These are phyloP conservation scores for Python bivittatus DNA, from an alignment of 2,113 vertebrate species.

Conservation along the genomic window DNA sequence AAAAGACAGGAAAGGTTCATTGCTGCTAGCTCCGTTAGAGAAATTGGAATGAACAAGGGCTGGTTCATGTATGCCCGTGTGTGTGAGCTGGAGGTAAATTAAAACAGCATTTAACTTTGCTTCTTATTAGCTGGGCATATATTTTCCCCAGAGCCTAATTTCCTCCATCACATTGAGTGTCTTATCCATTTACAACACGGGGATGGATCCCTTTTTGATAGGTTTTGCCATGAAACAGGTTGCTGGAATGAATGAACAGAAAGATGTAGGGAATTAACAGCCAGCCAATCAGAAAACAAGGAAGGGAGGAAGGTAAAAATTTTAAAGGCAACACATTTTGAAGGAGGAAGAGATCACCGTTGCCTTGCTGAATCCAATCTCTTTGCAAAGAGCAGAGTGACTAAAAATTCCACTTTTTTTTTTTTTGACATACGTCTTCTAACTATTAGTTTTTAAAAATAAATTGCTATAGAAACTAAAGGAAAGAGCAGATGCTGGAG, in stretches of 20 bases:
- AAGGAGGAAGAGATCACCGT: not conserved
- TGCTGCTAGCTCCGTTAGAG: constrained; percentile 68
- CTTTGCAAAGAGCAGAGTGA: too few relatives aligned
- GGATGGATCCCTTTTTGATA: constrained; percentile 29
- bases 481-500: fast-evolving
- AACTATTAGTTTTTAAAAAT: not conserved
- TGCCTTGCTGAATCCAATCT: not conserved
- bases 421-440: not conserved
- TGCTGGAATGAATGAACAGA: not conserved
- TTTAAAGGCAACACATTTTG: not conserved
- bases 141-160: constrained; percentile 75
- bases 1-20: constrained; percentile 62
- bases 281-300: not conserved
- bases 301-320: not conserved
- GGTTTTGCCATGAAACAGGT: constrained; percentile 27
- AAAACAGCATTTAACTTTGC: constrained; percentile 72
- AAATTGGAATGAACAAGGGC: constrained; percentile 61
- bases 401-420: not conserved
- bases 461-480: not conserved
- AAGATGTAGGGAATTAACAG: not conserved
- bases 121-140: constrained; percentile 73
- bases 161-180: constrained; percentile 65
- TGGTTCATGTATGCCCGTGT: not conserved
- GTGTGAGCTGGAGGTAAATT: constrained; percentile 69
- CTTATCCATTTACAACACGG: constrained; percentile 51